These are phyloP conservation scores for Antedon mediterranea DNA, from an alignment of 53 echinoderm and acorn worm species.

Conservation along the genomic window DNA sequence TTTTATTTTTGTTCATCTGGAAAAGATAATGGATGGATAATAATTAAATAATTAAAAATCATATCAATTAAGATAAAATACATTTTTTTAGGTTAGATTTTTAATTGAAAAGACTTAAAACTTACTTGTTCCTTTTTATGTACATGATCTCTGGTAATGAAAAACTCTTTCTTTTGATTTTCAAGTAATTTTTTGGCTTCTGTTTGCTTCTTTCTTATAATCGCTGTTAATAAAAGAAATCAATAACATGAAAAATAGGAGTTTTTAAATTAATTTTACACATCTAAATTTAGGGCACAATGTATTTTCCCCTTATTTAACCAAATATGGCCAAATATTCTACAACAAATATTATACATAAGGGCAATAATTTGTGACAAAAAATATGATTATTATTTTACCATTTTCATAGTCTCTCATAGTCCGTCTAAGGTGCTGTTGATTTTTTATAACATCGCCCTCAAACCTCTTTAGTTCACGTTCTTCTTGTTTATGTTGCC, in stretches of 20 bases:
- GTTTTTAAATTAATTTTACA: too few species aligned
- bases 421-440: constrained; percentile 60
- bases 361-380: too few species aligned
- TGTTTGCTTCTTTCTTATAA: constrained; percentile 68
- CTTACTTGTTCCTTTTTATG: constrained; percentile 77
- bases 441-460: constrained; percentile 83
- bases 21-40: constrained; percentile 6
- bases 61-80: neutral
- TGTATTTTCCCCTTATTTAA: too few species aligned
- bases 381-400: constrained; percentile 4
- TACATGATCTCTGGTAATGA: constrained; percentile 55
- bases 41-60: neutral
- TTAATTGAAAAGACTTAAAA: neutral
- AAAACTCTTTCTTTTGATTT: constrained; percentile 70
- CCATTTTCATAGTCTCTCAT: constrained; percentile 95
- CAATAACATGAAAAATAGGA: too few species aligned
- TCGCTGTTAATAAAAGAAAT: constrained; percentile 23
- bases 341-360: too few species aligned
- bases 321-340: too few species aligned
- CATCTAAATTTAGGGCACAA: too few species aligned
- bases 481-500: constrained; percentile 93
- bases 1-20: constrained; percentile 56
- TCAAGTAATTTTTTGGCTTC: constrained; percentile 73
- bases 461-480: constrained; percentile 85
- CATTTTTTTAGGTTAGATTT: neutral